phyloP scores from a whole-genome alignment of 2,113 vertebrate genomes.

The Notiomystis cincta region DNA sequence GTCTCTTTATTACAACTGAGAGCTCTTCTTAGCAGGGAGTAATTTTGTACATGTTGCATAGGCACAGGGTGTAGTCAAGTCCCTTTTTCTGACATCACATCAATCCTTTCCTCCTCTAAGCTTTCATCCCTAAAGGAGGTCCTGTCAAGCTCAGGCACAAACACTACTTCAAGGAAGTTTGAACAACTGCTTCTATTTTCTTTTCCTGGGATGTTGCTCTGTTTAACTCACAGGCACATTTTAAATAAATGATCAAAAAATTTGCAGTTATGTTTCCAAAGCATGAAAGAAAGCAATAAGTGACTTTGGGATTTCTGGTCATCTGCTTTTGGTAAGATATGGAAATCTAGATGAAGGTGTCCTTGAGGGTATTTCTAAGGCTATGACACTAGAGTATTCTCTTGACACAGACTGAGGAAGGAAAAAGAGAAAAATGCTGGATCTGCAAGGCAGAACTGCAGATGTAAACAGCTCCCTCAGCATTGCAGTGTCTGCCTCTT shows the following conservation, averaged over 20 bases:
- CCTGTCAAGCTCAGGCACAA: background rate
- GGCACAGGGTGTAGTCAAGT: background rate
- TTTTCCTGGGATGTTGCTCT: background rate
- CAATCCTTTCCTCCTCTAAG: background rate
- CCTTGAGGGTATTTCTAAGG: background rate
- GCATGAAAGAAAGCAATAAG: background rate
- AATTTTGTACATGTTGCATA: background rate
- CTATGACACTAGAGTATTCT: background rate
- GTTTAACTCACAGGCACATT: background rate
- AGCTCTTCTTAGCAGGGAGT: background rate
- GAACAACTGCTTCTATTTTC: background rate
- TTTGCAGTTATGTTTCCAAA: background rate
- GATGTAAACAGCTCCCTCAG: background rate
- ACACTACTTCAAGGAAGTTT: background rate
- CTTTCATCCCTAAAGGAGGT: background rate
- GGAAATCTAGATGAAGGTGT: background rate
- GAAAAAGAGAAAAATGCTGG: background rate
- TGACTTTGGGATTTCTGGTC: background rate
- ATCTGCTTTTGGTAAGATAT: background rate
- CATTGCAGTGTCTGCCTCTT: fast-evolving
- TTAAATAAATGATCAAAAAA: slow-evolving; percentile 8
- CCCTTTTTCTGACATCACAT: background rate
- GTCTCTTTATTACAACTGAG: background rate
- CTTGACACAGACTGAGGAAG: background rate
- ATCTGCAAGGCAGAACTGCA: background rate